These are phyloP conservation scores for Zeugodacus cucurbitae DNA, from an alignment of 1,140 invertebrate genomes.

Conservation along the genomic window DNA sequence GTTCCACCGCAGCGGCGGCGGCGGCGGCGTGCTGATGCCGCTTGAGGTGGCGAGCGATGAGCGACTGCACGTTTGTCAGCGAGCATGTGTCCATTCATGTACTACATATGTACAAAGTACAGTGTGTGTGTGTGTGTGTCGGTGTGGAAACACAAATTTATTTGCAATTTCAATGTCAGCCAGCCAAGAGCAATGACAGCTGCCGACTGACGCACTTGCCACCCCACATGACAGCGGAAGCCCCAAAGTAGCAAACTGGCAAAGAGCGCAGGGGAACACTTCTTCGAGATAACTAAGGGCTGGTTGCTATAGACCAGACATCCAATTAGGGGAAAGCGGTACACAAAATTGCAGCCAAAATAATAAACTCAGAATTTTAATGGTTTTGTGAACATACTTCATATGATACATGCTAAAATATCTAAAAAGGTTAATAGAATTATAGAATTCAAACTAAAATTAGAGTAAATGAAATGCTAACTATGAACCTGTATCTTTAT, in stretches of 20 bases:
- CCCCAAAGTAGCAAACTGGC: not conserved
- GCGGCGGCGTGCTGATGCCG: not conserved
- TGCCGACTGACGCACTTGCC: not conserved
- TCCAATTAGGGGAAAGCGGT: not conserved
- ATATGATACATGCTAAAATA: no score
- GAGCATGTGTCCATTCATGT: not conserved
- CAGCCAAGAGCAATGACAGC: not conserved
- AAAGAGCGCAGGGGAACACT: not conserved
- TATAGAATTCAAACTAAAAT: no score
- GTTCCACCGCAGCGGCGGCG: not conserved
- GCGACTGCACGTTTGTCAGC: not conserved
- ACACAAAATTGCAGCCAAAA: not conserved
- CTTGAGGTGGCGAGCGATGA: not conserved
- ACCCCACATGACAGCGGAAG: not conserved
- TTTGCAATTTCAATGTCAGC: slow-evolving; percentile 12
- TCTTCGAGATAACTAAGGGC: no score
- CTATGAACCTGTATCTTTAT: no score
- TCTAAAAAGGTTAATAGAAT: no score
- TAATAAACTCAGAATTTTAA: no score
- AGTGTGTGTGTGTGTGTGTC: not conserved
- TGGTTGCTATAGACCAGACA: not conserved
- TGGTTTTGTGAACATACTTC: no score
- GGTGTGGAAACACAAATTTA: not conserved
- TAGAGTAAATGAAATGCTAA: no score
- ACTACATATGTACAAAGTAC: not conserved